Conservation (phyloP, 1,140 invertebrate species). For the Limonius californicus region DNA sequence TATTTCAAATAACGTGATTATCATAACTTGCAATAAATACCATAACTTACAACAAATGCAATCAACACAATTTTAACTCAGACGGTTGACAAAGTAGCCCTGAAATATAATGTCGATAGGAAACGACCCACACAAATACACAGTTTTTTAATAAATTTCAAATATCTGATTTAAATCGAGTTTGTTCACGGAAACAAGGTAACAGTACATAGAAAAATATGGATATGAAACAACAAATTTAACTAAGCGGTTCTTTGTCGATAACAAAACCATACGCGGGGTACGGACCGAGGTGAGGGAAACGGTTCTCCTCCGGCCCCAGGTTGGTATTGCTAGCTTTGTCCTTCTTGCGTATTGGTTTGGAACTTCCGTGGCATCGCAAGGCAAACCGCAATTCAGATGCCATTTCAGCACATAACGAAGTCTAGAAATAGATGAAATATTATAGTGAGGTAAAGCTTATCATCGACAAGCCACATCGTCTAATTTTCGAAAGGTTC, state of each 20-base stretch:
- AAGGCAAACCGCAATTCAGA: slow-evolving; percentile 65
- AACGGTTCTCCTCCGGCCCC: slow-evolving; percentile 41
- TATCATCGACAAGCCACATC: no score
- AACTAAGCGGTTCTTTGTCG: slow-evolving; percentile 53
- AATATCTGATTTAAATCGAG: no score
- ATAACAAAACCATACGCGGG: slow-evolving; percentile 58
- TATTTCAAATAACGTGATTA: neutral
- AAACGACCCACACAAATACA: no score
- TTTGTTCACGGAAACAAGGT: no score
- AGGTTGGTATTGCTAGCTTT: slow-evolving; percentile 24
- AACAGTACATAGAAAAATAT: no score
- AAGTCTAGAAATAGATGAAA: slow-evolving; percentile 51
- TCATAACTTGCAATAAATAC: neutral
- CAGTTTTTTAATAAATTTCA: no score
- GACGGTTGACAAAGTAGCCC: no score
- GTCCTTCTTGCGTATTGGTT: slow-evolving; percentile 48
- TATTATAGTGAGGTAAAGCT: no score
- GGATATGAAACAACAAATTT: slow-evolving; percentile 13
- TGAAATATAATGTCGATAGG: no score
- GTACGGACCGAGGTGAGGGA: slow-evolving; percentile 51
- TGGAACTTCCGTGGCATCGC: slow-evolving; percentile 57
- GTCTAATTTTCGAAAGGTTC: no score
- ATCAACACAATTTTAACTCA: no score
- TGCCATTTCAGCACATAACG: slow-evolving; percentile 64
- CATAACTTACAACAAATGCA: slow-evolving; percentile 7